These are phyloP conservation scores for Platycheirus rosarum DNA, from an alignment of 2,888 invertebrate species.

Conservation along the genomic window DNA sequence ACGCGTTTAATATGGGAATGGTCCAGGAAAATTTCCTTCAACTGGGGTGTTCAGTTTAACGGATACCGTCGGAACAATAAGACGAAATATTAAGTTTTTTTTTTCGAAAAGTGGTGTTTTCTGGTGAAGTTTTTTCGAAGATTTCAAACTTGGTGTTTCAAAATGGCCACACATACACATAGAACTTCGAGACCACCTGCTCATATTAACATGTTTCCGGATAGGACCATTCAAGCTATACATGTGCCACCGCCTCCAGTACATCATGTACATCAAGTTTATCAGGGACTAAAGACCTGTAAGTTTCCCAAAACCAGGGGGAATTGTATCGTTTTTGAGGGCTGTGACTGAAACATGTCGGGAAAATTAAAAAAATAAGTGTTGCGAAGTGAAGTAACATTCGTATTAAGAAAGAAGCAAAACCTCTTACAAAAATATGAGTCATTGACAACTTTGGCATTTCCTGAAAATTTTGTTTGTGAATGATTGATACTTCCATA, in stretches of 20 bases:
- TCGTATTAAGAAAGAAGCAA: no score
- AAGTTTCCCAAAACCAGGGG: slow-evolving; percentile 35
- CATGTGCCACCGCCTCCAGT: slow-evolving; percentile 41
- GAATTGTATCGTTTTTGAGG: no score
- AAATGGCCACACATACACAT: slow-evolving; percentile 47
- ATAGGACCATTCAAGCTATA: slow-evolving; percentile 43
- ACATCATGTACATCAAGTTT: slow-evolving; percentile 54
- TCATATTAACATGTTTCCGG: slow-evolving; percentile 59
- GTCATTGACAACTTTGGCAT: no score
- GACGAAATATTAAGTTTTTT: slow-evolving; percentile 22
- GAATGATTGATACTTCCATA: not conserved
- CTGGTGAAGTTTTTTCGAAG: not conserved
- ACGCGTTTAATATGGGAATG: slow-evolving; percentile 31
- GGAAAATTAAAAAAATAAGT: no score
- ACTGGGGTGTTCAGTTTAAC: slow-evolving; percentile 43
- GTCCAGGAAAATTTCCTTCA: slow-evolving; percentile 37
- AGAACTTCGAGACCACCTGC: slow-evolving; percentile 30
- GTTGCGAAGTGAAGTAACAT: no score
- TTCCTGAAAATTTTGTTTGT: no score
- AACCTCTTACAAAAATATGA: no score
- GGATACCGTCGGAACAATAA: slow-evolving; percentile 32
- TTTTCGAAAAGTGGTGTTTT: slow-evolving; percentile 6
- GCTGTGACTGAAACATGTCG: no score
- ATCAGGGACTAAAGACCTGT: slow-evolving; percentile 68
- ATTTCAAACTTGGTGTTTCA: slow-evolving; percentile 8